Evolutionary conservation across 2,797 vertebrate genomes (phyloP), one percentile per base, ranked within the genome.

Genomic region (Lepidocolaptes lacrymiger): DNA sequence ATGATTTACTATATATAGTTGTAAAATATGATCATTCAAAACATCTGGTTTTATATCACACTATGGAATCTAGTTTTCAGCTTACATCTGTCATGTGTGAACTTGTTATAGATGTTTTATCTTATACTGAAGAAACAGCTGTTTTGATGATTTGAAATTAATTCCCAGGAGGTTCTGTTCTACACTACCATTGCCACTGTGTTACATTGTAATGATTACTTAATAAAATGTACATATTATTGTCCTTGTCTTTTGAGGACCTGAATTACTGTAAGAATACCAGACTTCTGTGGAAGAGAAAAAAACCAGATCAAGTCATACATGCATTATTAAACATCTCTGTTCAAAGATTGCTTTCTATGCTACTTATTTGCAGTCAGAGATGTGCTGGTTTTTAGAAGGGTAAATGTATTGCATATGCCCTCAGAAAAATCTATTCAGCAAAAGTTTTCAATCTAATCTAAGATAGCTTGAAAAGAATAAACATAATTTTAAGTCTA

Each of bases 21-120:
- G 96, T 96, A 97, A 89, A 97, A 96, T 97, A 97, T 96, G 97
- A 96, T 98, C 97, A 97, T 97, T 98, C 97, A 97, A 98, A 98
- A 98, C 98, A 98, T 97, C 98, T 98, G 98, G 87, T 97, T 98
- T 98, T 97, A 89, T 88, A 94, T 98, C 97, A 97, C 97, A 98
- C 98, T 97, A 46, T 89, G 79, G 86, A 97, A 97, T 97, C 97
- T 95, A 97, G 95, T 72, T 98, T 98, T 97, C 97, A 97, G 82
- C 96, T 97, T 97, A 82, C 98, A 98, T 98, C 98, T 98, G 98
- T 97, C 97, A 98, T 97, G 98, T 98, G 98, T 98, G 98, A 98
- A 98, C 97, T 98, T 98, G 97, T 98, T 98, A 98, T 97, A 96
- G 97, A 98, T 98, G 97, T 98, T 98, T 98, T 98, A 97, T 97